phyloP scores from a whole-genome alignment of 1,140 invertebrate genomes.

The Wasmannia auropunctata region DNA sequence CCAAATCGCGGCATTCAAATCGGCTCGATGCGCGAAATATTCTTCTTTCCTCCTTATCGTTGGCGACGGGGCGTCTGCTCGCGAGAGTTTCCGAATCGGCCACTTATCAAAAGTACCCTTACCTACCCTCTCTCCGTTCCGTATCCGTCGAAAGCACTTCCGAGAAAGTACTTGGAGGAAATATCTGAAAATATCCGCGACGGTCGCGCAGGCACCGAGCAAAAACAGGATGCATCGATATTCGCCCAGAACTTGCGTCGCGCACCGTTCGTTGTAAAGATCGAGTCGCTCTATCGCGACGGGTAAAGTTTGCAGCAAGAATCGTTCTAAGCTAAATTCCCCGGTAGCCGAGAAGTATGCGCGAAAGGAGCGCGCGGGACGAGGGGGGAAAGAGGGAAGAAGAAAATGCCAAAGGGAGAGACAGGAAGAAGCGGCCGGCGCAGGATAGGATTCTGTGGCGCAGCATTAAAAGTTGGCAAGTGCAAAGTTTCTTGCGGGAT shows the following conservation, averaged over 20 bases:
- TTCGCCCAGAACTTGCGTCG: conserved; percentile 32
- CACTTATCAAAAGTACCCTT: conserved; percentile 55
- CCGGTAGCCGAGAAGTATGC: conserved; percentile 61
- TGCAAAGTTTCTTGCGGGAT: conserved; percentile 83
- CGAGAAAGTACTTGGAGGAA: conserved; percentile 37
- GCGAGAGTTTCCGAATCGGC: conserved; percentile 49
- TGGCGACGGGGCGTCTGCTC: conserved; percentile 33
- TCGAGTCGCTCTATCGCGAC: conserved; percentile 42
- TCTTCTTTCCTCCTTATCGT: neutral
- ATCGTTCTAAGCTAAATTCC: conserved; percentile 66
- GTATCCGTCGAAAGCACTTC: conserved; percentile 40
- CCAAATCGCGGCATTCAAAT: conserved; percentile 34
- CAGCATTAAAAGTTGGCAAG: conserved; percentile 84
- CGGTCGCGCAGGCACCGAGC: conserved; percentile 14
- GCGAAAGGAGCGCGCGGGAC: conserved; percentile 10
- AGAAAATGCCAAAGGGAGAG: conserved; percentile 45
- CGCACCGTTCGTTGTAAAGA: conserved; percentile 35
- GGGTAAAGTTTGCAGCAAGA: conserved; percentile 64
- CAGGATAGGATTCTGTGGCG: conserved; percentile 77
- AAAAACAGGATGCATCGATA: conserved; percentile 54
- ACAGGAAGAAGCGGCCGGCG: conserved; percentile 36
- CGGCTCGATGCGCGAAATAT: conserved; percentile 49
- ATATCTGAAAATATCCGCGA: conserved; percentile 46
- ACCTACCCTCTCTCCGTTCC: neutral
- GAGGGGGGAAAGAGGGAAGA: neutral